Evolutionary conservation across 1,140 invertebrate genomes (phyloP).

Genomic region (Drosophila lacteicornis): DNA sequence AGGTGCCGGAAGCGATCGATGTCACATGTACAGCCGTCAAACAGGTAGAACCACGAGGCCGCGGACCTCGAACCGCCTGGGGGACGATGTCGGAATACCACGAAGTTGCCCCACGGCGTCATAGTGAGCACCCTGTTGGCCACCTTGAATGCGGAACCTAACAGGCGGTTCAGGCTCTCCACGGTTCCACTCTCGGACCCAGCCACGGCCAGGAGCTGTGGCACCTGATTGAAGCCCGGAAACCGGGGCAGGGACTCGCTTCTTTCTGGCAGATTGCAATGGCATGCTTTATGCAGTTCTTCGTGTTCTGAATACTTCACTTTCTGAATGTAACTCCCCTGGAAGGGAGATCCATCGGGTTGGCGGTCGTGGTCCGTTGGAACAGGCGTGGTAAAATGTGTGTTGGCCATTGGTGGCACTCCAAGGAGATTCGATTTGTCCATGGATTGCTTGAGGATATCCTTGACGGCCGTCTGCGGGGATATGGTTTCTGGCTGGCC

Average conservation of each 20-base stretch:
- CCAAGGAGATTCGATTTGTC: neutral
- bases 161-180: slow-evolving; percentile 54
- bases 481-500: neutral
- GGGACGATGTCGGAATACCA: slow-evolving; percentile 53
- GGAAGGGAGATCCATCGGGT: no score
- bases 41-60: slow-evolving; percentile 54
- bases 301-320: neutral
- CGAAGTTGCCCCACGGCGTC: slow-evolving; percentile 82
- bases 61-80: neutral
- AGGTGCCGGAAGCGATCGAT: slow-evolving; percentile 72
- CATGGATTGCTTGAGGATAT: neutral
- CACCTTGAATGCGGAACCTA: slow-evolving; percentile 57
- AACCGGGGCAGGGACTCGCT: slow-evolving; percentile 8
- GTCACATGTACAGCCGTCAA: slow-evolving; percentile 72
- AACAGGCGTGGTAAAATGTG: neutral
- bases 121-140: slow-evolving; percentile 69
- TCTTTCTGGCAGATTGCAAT: neutral
- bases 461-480: neutral
- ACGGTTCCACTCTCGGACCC: slow-evolving; percentile 75
- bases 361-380: no score
- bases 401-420: neutral
- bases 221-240: slow-evolving; percentile 56
- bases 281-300: neutral
- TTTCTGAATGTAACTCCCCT: neutral
- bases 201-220: slow-evolving; percentile 63